These are phyloP conservation scores for Turritopsis rubra DNA, from an alignment of 30 jellyfish, hydroid and myxozoan species.

Conservation along the genomic window DNA sequence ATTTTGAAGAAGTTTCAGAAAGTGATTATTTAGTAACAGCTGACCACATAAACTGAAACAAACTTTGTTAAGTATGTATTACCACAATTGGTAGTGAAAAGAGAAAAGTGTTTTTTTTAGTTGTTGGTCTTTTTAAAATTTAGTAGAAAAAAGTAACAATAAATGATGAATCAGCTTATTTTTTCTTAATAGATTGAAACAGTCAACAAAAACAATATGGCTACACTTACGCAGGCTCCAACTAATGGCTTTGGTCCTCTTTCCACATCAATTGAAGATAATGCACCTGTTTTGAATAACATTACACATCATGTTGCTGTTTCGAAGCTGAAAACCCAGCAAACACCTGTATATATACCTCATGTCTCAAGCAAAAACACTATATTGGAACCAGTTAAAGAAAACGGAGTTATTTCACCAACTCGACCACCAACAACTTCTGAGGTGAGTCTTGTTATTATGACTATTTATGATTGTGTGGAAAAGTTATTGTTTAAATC, in stretches of 20 bases:
- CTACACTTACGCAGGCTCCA: slow-evolving; percentile 27
- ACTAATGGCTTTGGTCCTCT: background rate
- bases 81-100: too few relatives aligned
- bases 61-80: background rate
- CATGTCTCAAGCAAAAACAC: slow-evolving; percentile 2
- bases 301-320: slow-evolving; percentile 17
- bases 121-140: too few relatives aligned
- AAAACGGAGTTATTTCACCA: slow-evolving; percentile 4
- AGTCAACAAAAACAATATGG: slow-evolving; percentile 12
- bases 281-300: background rate
- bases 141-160: too few relatives aligned
- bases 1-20: background rate
- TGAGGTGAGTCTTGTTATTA: slow-evolving; percentile 32
- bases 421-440: slow-evolving; percentile 78
- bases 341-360: background rate
- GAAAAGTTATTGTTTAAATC: too few relatives aligned
- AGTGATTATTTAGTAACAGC: background rate
- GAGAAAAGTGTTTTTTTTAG: too few relatives aligned
- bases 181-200: background rate
- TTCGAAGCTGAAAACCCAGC: slow-evolving; percentile 14
- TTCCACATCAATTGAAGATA: background rate
- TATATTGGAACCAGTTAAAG: background rate
- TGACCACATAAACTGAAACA: background rate
- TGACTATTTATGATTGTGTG: background rate
- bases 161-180: too few relatives aligned